Evolutionary conservation across 2,888 invertebrate genomes (phyloP).

Genomic region (Dryomyza anilis): DNA sequence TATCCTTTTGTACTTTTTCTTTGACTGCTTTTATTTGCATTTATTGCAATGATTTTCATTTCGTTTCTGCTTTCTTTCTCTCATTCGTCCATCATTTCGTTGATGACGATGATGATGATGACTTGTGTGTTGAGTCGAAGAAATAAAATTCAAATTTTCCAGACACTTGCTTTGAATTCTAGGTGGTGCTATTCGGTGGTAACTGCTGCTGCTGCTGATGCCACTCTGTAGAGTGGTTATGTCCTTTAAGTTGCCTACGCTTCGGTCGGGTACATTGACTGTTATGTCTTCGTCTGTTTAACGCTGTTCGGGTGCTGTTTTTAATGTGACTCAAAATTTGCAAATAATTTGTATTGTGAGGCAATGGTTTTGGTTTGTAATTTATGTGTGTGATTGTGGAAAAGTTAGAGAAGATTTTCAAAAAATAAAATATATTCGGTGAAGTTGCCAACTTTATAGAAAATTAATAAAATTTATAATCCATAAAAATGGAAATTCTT

Average conservation of each 20-base stretch:
- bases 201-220: not conserved
- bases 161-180: not conserved
- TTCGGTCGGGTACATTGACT: not conserved
- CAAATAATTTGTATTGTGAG: slow-evolving; percentile 14
- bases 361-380: not conserved
- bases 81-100: not conserved
- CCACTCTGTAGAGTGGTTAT: not conserved
- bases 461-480: too few relatives aligned
- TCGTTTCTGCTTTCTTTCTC: not conserved
- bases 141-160: slow-evolving; percentile 11
- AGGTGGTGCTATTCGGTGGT: not conserved
- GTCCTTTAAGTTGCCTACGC: not conserved
- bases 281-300: too few relatives aligned
- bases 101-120: too few relatives aligned
- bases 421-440: too few relatives aligned
- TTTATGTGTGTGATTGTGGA: not conserved
- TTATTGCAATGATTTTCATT: not conserved
- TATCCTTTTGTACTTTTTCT: slow-evolving; percentile 14
- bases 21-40: not conserved
- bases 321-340: slow-evolving; percentile 17
- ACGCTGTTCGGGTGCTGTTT: not conserved
- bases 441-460: too few relatives aligned
- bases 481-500: too few relatives aligned
- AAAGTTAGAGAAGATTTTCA: not conserved
- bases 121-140: not conserved